Evolutionary conservation across 2,888 invertebrate genomes (phyloP).

Genomic region (Amitus sp.): DNA sequence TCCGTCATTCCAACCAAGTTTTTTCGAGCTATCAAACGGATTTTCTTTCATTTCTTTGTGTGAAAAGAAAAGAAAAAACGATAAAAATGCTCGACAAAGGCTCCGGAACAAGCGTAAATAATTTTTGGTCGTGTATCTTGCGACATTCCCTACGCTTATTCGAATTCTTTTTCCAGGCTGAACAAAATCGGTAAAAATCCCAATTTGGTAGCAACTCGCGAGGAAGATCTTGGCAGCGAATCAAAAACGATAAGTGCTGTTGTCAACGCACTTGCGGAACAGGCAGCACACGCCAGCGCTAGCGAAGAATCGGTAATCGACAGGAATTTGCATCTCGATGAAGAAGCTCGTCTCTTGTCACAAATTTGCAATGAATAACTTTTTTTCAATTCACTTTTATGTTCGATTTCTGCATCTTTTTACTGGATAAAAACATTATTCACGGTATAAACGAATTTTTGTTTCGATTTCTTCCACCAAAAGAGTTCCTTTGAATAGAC

Average conservation of each 20-base stretch:
- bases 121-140: slow-evolving; percentile 59
- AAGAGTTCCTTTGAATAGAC: too few species aligned
- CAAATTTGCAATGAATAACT: too few species aligned
- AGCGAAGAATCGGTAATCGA: slow-evolving; percentile 76
- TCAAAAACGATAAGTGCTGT: slow-evolving; percentile 92
- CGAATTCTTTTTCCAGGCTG: slow-evolving; percentile 70
- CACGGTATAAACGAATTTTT: too few species aligned
- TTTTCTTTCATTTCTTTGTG: too few species aligned
- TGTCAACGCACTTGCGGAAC: slow-evolving; percentile 90
- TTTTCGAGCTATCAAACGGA: too few species aligned
- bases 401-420: too few species aligned
- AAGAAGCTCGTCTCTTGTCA: too few species aligned
- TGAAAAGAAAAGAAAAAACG: neutral
- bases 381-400: too few species aligned
- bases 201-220: slow-evolving; percentile 83
- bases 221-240: slow-evolving; percentile 75
- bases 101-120: slow-evolving; percentile 55
- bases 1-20: slow-evolving; percentile 57
- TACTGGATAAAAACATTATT: too few species aligned
- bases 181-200: slow-evolving; percentile 99
- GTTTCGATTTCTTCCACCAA: too few species aligned
- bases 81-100: slow-evolving; percentile 31
- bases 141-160: slow-evolving; percentile 66
- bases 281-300: slow-evolving; percentile 85
- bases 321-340: neutral